A percentile compares a stretch with the other conserved stretches of the same genome.
Evolutionary conservation across 2,797 vertebrate species (phyloP).

Genomic region (Urocyon cinereoargenteus): DNA sequence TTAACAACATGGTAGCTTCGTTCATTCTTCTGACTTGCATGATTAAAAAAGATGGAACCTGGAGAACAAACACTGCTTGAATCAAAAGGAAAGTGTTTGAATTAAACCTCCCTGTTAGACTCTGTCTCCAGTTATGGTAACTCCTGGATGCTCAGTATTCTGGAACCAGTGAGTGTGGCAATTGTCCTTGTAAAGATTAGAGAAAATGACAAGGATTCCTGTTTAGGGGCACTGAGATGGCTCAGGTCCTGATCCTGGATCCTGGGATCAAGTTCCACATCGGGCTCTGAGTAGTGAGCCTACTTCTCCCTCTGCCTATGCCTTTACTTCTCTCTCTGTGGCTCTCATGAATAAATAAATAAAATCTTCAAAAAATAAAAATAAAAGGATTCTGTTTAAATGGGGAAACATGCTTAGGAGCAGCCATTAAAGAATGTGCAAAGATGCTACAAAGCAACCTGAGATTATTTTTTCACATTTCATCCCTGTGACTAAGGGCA

Average conservation of each 20-base stretch:
- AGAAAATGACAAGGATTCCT: neutral
- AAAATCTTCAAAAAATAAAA: no score
- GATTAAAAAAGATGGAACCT: constrained; percentile 96
- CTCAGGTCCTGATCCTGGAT: no score
- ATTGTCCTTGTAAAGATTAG: neutral
- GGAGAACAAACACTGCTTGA: constrained; percentile 31
- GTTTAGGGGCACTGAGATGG: neutral
- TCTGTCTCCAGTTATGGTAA: neutral
- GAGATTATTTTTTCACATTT: neutral
- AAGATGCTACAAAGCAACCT: neutral
- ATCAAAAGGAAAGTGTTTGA: neutral
- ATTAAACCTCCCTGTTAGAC: neutral
- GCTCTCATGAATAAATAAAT: no score
- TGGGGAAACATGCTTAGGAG: neutral
- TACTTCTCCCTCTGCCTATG: no score
- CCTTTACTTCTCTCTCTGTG: no score
- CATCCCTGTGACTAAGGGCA: neutral
- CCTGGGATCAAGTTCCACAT: no score
- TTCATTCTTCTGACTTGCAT: constrained; percentile 96
- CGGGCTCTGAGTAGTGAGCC: no score
- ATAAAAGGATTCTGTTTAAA: neutral
- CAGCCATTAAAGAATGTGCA: neutral
- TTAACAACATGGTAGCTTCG: constrained; percentile 89
- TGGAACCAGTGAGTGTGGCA: neutral
- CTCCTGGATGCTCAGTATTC: no score